Conservation (phyloP, 1,140 invertebrate species). For the Papilio aristodemus region DNA sequence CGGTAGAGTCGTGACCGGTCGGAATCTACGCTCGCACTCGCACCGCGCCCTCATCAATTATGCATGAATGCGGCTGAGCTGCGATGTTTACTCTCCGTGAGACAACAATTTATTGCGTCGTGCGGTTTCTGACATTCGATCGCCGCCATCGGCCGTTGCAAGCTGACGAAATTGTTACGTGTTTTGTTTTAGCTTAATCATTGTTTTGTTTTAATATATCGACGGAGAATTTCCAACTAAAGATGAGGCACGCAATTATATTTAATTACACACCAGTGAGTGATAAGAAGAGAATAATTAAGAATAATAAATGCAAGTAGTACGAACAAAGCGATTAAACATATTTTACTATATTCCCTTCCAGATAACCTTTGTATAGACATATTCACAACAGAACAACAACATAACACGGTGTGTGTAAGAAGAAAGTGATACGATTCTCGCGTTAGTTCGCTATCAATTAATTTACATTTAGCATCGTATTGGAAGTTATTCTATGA, state of each 20-base stretch:
- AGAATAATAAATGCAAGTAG: neutral
- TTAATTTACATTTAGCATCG: too few relatives aligned
- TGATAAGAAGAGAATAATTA: neutral
- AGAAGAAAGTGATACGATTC: neutral
- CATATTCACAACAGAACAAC: neutral
- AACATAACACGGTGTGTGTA: neutral
- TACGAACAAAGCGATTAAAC: neutral
- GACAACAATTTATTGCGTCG: conserved; percentile 78
- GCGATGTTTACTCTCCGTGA: conserved; percentile 77
- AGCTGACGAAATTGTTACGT: conserved; percentile 56
- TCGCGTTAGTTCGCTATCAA: neutral
- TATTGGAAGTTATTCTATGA: too few relatives aligned
- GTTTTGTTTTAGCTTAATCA: conserved; percentile 27
- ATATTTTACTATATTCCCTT: neutral
- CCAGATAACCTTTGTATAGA: neutral
- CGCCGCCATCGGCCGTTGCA: conserved; percentile 44
- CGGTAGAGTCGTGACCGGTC: conserved; percentile 74
- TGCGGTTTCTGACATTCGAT: conserved; percentile 77
- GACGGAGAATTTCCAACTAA: neutral
- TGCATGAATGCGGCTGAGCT: conserved; percentile 76
- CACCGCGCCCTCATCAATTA: conserved; percentile 76
- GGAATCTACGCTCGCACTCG: conserved; percentile 70
- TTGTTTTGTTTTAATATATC: conserved; percentile 26
- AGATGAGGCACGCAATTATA: neutral
- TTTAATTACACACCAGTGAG: neutral